phyloP scores from a whole-genome alignment of 2,888 invertebrate genomes.

The Mesoligia furuncula region DNA sequence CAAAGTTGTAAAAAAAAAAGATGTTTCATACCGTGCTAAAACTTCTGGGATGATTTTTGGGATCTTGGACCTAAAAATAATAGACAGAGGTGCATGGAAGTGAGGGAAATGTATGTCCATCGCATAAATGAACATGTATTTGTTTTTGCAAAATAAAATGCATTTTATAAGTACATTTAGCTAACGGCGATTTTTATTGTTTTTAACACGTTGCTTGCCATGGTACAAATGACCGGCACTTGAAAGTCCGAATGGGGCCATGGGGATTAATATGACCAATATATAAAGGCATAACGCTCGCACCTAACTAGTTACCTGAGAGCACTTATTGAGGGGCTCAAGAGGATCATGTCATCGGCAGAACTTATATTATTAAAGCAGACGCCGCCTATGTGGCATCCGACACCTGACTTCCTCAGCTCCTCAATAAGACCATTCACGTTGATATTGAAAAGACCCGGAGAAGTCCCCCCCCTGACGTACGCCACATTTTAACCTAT shows the following conservation, averaged over 20 bases:
- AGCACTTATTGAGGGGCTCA: background rate
- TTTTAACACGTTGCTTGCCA: background rate
- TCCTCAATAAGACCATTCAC: background rate
- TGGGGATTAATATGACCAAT: too few species aligned
- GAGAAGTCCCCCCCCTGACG: background rate
- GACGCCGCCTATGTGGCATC: background rate
- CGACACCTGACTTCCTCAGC: background rate
- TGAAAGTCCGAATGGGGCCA: background rate
- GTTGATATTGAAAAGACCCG: background rate
- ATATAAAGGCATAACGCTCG: background rate
- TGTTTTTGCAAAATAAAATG: background rate
- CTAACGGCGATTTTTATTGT: background rate
- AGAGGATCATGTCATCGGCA: background rate
- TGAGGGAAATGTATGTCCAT: background rate
- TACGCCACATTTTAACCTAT: background rate
- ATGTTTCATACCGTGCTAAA: background rate
- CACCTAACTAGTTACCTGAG: background rate
- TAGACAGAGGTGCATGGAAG: background rate
- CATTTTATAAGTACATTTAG: background rate
- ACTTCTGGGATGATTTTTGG: background rate
- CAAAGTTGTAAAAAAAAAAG: background rate
- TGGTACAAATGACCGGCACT: background rate
- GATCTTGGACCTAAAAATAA: background rate
- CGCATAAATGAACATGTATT: too few species aligned
- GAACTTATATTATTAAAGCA: constrained; percentile 3